Percentiles rank a stretch among this genome's conserved stretches.
Evolutionary conservation across 2,797 vertebrate genomes (phyloP).

Genomic region (Hylomyscus alleni): DNA sequence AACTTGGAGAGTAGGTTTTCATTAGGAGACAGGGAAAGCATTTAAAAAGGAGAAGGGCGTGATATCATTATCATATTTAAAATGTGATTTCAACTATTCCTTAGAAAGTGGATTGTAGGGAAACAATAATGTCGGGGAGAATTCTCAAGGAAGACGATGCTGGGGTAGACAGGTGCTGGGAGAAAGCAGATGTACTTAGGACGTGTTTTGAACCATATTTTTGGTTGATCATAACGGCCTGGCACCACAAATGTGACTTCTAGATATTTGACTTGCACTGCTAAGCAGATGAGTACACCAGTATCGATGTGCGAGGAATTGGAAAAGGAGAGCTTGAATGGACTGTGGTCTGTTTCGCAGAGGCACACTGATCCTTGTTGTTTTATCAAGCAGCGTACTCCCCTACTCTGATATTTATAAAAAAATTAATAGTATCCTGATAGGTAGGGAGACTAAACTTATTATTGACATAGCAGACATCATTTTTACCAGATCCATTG

Average conservation of each 20-base stretch:
- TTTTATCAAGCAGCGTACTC: not conserved
- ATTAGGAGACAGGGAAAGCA: not conserved
- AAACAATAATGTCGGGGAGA: not conserved
- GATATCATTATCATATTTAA: not conserved
- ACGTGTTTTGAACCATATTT: not conserved
- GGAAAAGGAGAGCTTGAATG: not conserved
- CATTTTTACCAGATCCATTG: not conserved
- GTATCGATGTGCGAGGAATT: not conserved
- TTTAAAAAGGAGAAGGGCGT: not conserved
- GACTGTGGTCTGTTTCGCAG: not conserved
- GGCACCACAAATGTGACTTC: not conserved
- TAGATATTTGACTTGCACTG: not conserved
- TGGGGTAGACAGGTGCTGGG: not conserved
- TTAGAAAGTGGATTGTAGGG: not conserved
- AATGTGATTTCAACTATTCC: not conserved
- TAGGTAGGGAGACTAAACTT: not conserved
- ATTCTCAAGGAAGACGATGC: not conserved
- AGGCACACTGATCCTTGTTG: not conserved
- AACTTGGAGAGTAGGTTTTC: not conserved
- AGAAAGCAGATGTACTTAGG: not conserved
- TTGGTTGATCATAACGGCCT: not conserved
- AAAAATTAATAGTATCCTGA: not conserved
- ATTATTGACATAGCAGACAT: not conserved
- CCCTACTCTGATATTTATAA: not conserved
- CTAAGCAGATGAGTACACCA: fast-evolving